A percentile compares a stretch with the other conserved stretches of the same genome.
These are phyloP conservation scores for Tholera decimalis DNA, from an alignment of 2,888 invertebrate genomes.

Conservation along the genomic window DNA sequence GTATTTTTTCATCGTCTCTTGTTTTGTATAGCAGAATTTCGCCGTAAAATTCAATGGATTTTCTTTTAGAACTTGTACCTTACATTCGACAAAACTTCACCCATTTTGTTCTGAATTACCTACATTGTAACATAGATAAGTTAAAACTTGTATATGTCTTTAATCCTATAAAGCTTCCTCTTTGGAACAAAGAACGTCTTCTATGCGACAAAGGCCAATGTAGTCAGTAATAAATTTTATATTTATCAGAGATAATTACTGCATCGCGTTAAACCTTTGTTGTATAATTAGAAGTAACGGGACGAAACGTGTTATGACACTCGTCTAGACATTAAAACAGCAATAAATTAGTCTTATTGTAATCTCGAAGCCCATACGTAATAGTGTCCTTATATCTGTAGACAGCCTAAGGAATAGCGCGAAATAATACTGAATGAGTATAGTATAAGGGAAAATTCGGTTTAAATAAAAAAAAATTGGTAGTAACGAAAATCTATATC, in stretches of 20 bases:
- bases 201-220: background rate
- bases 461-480: background rate
- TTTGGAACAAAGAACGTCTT: conserved; percentile 16
- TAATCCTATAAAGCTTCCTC: background rate
- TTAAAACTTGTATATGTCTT: background rate
- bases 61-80: background rate
- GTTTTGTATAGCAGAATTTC: background rate
- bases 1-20: conserved; percentile 26
- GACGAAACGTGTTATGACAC: conserved; percentile 30
- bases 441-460: background rate
- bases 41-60: background rate
- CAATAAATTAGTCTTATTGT: conserved; percentile 42
- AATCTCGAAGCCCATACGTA: conserved; percentile 22
- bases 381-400: conserved; percentile 21
- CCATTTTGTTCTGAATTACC: background rate
- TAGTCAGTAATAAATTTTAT: conserved; percentile 5
- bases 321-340: conserved; percentile 42
- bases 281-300: conserved; percentile 43
- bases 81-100: background rate
- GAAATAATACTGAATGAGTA: background rate
- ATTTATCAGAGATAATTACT: conserved; percentile 24
- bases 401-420: background rate
- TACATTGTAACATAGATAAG: background rate
- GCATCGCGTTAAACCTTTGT: conserved; percentile 30
- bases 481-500: too few relatives aligned